These are phyloP conservation scores for Caranx ignobilis DNA, from an alignment of 2,113 vertebrate species.

Conservation along the genomic window DNA sequence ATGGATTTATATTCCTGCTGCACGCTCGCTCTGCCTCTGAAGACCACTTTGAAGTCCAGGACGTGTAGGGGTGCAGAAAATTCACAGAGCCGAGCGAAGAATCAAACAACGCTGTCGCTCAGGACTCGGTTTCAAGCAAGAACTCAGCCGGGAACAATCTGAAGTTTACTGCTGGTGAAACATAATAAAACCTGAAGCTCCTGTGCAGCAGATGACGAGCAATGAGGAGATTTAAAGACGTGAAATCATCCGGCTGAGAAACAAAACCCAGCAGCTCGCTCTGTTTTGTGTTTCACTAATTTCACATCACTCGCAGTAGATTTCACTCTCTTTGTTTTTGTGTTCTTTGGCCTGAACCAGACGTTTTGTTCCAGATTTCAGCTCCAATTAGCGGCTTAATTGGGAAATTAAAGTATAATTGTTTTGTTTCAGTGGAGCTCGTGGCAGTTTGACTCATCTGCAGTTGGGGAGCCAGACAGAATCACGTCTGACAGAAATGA, in stretches of 20 bases:
- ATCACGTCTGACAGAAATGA: neutral
- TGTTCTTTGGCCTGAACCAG: neutral
- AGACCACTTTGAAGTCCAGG: constrained; percentile 21
- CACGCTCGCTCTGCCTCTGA: neutral
- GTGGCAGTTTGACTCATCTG: neutral
- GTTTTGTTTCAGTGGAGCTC: neutral
- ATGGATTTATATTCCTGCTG: constrained; percentile 12
- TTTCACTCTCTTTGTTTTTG: neutral
- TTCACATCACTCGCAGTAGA: constrained; percentile 4
- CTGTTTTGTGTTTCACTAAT: neutral
- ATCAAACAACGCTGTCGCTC: constrained; percentile 2
- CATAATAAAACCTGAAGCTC: neutral
- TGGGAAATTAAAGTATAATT: neutral
- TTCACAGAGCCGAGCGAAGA: neutral
- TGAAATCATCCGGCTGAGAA: neutral
- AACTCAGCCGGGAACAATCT: neutral
- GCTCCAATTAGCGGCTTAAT: constrained; percentile 33
- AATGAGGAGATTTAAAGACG: neutral
- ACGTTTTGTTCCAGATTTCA: neutral
- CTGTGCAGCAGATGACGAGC: neutral
- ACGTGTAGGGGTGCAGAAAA: constrained; percentile 3
- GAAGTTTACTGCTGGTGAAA: neutral
- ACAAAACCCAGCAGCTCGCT: neutral
- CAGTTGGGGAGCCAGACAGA: neutral
- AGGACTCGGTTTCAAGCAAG: neutral